Conservation (phyloP, 2,113 vertebrate species). For the Limnothrissa miodon region DNA sequence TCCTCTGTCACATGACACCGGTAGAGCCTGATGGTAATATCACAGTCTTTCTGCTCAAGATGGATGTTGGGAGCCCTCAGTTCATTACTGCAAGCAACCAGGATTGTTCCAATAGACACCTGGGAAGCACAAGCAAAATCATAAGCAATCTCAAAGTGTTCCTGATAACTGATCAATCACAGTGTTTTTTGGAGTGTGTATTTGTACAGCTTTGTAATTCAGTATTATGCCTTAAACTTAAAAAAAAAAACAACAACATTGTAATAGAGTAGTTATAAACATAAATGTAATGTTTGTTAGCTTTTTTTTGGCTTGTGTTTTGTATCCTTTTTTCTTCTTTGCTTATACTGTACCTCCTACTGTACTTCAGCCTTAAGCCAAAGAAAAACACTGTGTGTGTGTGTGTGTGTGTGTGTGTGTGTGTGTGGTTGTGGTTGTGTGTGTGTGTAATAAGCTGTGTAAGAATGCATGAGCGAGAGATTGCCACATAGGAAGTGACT, state of each 20-base stretch:
- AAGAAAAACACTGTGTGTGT: slow-evolving; percentile 36
- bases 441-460: neutral
- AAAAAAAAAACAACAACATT: slow-evolving; percentile 38
- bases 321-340: slow-evolving; percentile 36
- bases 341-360: slow-evolving; percentile 38
- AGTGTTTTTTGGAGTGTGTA: slow-evolving; percentile 14
- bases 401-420: slow-evolving; percentile 5
- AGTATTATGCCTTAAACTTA: slow-evolving; percentile 54
- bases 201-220: slow-evolving; percentile 40
- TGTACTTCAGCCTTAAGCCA: slow-evolving; percentile 38
- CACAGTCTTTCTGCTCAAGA: neutral
- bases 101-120: neutral
- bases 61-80: slow-evolving; percentile 5
- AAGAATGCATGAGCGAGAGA: neutral
- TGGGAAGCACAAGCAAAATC: neutral
- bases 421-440: neutral
- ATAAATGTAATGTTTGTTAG: slow-evolving; percentile 2
- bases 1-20: neutral
- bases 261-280: slow-evolving; percentile 41
- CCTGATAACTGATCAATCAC: neutral
- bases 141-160: neutral
- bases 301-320: slow-evolving; percentile 26
- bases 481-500: neutral
- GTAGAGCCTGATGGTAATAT: neutral
- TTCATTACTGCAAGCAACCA: slow-evolving; percentile 39